Conservation (phyloP, 2,113 vertebrate genomes). For the Tachysurus fulvidraco region DNA sequence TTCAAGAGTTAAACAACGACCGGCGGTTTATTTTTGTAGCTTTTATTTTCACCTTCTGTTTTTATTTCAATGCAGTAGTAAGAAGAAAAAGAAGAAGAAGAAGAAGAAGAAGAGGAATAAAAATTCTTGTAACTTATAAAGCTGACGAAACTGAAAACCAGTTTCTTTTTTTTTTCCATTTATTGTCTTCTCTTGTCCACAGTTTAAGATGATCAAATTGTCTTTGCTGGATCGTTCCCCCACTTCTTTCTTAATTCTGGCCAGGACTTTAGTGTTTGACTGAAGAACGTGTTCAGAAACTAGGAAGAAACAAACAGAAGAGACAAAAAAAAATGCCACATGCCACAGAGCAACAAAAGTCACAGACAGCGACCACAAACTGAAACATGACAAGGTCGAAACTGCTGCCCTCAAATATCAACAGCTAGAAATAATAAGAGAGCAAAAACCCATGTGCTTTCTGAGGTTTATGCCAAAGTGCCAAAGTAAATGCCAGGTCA, state of each 20-base stretch:
- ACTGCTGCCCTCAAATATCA: not conserved
- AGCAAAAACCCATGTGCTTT: not conserved
- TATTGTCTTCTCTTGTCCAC: no score
- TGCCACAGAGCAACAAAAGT: not conserved
- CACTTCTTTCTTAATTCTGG: not conserved
- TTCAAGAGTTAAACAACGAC: not conserved
- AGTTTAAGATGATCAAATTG: not conserved
- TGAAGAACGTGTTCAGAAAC: not conserved
- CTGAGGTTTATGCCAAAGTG: not conserved
- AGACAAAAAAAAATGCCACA: not conserved
- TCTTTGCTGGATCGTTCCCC: not conserved
- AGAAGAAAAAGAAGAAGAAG: no score
- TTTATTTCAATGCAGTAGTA: not conserved
- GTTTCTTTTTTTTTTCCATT: no score
- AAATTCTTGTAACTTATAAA: not conserved
- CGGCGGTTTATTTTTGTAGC: not conserved
- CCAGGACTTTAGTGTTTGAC: not conserved
- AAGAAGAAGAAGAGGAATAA: no score
- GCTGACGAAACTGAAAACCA: not conserved
- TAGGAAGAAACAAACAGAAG: not conserved
- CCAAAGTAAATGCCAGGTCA: conserved; percentile 12
- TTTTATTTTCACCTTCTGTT: not conserved
- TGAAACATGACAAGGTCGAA: not conserved
- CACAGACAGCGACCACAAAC: not conserved
- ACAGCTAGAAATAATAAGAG: not conserved